Base-by-base conservation (phyloP, 2,113 vertebrate species). In the Zosterops pallidus region DNA sequence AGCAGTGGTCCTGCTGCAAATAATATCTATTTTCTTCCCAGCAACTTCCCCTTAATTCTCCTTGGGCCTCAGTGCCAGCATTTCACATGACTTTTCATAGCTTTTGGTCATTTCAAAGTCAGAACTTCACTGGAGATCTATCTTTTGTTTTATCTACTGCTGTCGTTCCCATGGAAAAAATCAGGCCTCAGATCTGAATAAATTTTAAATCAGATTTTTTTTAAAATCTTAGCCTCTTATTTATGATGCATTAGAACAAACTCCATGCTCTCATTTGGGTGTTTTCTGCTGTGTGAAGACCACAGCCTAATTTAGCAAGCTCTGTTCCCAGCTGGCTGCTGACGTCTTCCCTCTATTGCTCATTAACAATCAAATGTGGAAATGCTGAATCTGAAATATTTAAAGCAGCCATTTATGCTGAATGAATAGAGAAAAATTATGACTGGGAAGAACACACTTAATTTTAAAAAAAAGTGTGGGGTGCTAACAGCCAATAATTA, bases 331-430 rank as follows among this genome's bases (percentile, higher is more conserved):
- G 74, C 81, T 92, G 74, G 62, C 62, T 88, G 79, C 87, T 77
- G 68, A 53, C 63, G 33, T 72, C 24, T 42, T 94, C 35, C 42
- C 50, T 76, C 62, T 50, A 6, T 57, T 94, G 52, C 79, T 94
- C 64, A 39, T 68, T 77, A 90, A 53, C 55, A 83, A n/a, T 41
- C 79, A 79, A 91, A 47, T 2, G 8, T 57, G 64, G 59, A 92
- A 56, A 75, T 87, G 75, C 85, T 80, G 79, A 93, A 47, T 77
- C 52, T 87, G 74, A 89, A 90, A 78, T 81, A 86, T 60, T 82
- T 74, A n/a, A 87, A 95, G 60, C 64, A 93, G 17, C 31, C 14
- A 26, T 64, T 96, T 85, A 41, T 75, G 56, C 47, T 65, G 75
- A 70, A 78, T 71, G 88, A 87, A 71, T 29, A 60, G 57, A 69